A percentile compares a stretch with the other conserved stretches of the same genome.
These are phyloP conservation scores for Oryzias sinensis DNA, from an alignment of 2,797 vertebrate genomes.

Conservation along the genomic window DNA sequence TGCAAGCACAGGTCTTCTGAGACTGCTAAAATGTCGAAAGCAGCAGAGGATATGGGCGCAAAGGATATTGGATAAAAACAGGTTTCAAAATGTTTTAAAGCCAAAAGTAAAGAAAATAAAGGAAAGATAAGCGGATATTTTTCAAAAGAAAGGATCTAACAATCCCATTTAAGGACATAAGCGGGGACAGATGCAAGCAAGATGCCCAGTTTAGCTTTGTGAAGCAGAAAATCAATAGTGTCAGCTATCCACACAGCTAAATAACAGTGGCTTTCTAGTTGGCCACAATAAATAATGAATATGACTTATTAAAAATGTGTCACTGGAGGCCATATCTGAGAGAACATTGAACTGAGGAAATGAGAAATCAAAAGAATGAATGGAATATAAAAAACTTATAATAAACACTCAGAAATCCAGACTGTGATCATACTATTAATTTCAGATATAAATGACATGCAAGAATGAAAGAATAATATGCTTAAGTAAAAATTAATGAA, in stretches of 20 bases:
- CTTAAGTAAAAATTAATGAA: too few relatives aligned
- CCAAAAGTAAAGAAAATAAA: constrained; percentile 17
- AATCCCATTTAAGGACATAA: neutral
- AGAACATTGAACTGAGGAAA: neutral
- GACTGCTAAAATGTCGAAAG: neutral
- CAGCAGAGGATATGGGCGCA: neutral
- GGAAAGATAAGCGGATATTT: constrained; percentile 6
- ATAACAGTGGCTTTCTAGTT: constrained; percentile 42
- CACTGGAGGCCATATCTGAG: constrained; percentile 4
- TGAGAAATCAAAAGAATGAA: neutral
- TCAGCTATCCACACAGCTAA: constrained; percentile 41
- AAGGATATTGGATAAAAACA: too few relatives aligned
- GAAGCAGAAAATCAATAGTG: constrained; percentile 66
- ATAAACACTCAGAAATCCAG: too few relatives aligned
- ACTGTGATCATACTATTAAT: too few relatives aligned
- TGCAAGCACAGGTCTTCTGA: neutral
- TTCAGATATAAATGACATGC: too few relatives aligned
- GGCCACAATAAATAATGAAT: constrained; percentile 25
- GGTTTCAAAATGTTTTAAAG: constrained; percentile 4
- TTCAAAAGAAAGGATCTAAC: too few relatives aligned
- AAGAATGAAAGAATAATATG: too few relatives aligned
- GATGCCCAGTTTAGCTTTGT: constrained; percentile 45
- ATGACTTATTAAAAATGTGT: constrained; percentile 35
- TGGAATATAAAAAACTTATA: neutral
- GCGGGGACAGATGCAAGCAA: neutral